Evolutionary conservation across 1,140 invertebrate species (phyloP).

Genomic region (Brachionus manjavacas): DNA sequence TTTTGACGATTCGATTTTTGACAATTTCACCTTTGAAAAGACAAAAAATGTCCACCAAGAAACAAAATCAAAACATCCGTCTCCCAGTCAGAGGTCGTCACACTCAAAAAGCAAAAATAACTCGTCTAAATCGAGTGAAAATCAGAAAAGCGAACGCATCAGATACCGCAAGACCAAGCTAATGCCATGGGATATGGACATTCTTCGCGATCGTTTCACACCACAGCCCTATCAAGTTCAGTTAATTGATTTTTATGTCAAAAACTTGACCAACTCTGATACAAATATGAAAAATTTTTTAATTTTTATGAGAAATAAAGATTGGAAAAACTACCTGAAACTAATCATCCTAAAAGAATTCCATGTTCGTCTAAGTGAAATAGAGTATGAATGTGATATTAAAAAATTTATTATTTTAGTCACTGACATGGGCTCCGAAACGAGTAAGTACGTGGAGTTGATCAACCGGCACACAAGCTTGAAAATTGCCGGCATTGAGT

Average conservation of each 20-base stretch:
- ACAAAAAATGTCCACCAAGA: neutral
- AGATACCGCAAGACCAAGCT: neutral
- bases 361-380: neutral
- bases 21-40: constrained; percentile 20
- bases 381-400: neutral
- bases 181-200: constrained; percentile 39
- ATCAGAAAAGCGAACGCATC: neutral
- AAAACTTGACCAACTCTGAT: neutral
- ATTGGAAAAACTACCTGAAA: constrained; percentile 14
- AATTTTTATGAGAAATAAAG: constrained; percentile 32
- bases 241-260: constrained; percentile 36
- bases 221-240: constrained; percentile 31
- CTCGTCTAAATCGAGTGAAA: neutral
- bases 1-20: neutral
- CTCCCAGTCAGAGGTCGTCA: neutral
- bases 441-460: constrained; percentile 23
- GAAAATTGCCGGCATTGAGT: constrained; percentile 34
- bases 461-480: neutral
- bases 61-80: neutral
- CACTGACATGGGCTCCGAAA: constrained; percentile 17
- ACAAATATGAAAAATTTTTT: constrained; percentile 1
- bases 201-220: constrained; percentile 25
- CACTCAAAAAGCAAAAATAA: neutral
- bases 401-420: constrained; percentile 31
- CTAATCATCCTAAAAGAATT: neutral